Conservation (phyloP, 2,113 vertebrate species). For the Monarcha castaneiventris region DNA sequence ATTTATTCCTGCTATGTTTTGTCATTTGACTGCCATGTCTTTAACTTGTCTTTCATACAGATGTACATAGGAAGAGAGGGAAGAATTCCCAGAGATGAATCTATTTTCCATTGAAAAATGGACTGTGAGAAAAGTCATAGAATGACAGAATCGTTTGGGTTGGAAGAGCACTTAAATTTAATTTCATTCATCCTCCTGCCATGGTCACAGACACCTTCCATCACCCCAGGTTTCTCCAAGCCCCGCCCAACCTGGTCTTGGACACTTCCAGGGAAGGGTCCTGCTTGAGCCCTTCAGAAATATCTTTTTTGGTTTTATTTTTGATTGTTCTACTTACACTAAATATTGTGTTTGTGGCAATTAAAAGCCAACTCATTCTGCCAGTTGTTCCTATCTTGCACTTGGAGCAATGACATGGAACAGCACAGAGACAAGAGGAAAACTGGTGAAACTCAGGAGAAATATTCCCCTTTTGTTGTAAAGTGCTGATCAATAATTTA, state of each 20-base stretch:
- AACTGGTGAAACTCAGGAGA: neutral
- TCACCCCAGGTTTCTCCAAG: neutral
- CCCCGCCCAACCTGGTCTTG: fast-evolving
- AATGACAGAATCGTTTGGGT: neutral
- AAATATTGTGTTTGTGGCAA: neutral
- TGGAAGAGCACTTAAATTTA: neutral
- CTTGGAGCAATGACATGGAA: neutral
- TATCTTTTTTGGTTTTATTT: conserved; percentile 23
- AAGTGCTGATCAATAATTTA: conserved; percentile 34
- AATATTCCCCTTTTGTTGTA: conserved; percentile 40
- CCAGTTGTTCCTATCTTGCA: neutral
- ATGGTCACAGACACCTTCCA: neutral
- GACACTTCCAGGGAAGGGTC: neutral
- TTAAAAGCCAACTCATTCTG: neutral
- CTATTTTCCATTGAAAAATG: conserved; percentile 13
- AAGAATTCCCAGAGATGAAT: neutral
- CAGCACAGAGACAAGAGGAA: neutral
- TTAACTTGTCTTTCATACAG: conserved; percentile 11
- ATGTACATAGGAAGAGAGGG: neutral
- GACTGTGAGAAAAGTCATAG: neutral
- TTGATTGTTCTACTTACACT: neutral
- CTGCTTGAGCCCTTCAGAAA: neutral
- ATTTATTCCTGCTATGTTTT: neutral
- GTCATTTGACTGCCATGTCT: conserved; percentile 6
- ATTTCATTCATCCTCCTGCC: neutral